Percentiles rank a stretch among this genome's conserved stretches.
These are phyloP conservation scores for Sisyra terminalis DNA, from an alignment of 2,888 invertebrate genomes.

Conservation along the genomic window DNA sequence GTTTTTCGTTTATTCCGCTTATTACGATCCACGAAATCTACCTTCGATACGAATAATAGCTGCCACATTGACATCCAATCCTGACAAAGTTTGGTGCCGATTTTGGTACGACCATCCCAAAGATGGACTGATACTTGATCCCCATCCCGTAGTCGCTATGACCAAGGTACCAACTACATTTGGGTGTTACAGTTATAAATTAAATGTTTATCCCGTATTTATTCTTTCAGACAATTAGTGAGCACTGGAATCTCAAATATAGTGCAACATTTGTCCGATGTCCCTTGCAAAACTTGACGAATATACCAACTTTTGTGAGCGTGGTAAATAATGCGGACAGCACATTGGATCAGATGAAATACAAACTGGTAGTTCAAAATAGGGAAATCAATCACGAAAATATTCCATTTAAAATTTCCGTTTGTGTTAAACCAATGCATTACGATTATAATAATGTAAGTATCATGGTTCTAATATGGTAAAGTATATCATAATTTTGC, in stretches of 20 bases:
- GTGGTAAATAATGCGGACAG: conserved; percentile 38
- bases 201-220: too few relatives aligned
- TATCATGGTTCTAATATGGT: too few relatives aligned
- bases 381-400: conserved; percentile 21
- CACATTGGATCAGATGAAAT: conserved; percentile 44
- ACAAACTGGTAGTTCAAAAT: conserved; percentile 39
- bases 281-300: conserved; percentile 43
- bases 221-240: conserved; percentile 53
- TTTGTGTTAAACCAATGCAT: conserved; percentile 85
- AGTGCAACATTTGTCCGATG: conserved; percentile 82
- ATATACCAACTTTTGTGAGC: conserved; percentile 56
- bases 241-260: conserved; percentile 88
- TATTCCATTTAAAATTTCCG: conserved; percentile 41
- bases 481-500: too few relatives aligned
- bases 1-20: conserved; percentile 86
- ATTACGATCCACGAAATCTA: conserved; percentile 57
- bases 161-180: too few relatives aligned
- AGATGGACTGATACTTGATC: conserved; percentile 14
- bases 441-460: conserved; percentile 65
- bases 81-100: conserved; percentile 67
- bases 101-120: conserved; percentile 44
- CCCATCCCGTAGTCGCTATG: conserved; percentile 42
- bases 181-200: too few relatives aligned
- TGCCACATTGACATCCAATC: conserved; percentile 72
- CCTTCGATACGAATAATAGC: conserved; percentile 64